Evolutionary conservation across 64 coral and sea anemone genomes (phyloP).

Genomic region (Montipora foliosa): DNA sequence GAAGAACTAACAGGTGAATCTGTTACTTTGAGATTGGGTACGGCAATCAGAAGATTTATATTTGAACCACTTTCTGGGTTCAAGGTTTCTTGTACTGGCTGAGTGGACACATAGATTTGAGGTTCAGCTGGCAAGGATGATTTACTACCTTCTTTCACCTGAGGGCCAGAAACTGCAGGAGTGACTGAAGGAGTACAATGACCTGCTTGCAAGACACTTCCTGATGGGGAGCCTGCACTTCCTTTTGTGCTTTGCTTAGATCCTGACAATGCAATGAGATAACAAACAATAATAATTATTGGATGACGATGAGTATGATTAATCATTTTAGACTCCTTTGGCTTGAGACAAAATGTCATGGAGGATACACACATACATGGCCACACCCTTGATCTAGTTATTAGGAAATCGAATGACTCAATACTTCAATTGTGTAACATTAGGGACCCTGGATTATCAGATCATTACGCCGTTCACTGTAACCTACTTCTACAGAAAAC

Average conservation of each 20-base stretch:
- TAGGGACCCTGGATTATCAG: too few species aligned
- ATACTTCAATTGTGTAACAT: too few species aligned
- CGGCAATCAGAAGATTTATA: neutral
- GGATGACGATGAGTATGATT: too few species aligned
- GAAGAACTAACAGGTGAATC: neutral
- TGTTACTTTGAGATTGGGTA: neutral
- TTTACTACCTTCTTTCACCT: neutral
- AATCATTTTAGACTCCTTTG: too few species aligned
- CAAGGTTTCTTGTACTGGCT: neutral
- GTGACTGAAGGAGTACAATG: neutral
- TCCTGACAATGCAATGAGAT: neutral
- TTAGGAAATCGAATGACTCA: too few species aligned
- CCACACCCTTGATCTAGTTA: too few species aligned
- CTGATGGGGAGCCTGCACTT: neutral
- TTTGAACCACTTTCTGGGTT: neutral
- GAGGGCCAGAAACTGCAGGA: neutral
- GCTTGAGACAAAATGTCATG: too few species aligned
- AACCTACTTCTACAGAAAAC: too few species aligned
- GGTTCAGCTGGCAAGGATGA: neutral
- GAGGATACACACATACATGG: too few species aligned
- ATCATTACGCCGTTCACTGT: too few species aligned
- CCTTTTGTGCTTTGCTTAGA: neutral
- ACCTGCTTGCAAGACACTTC: neutral
- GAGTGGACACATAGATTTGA: neutral
- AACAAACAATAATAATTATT: too few species aligned